Percentiles rank a stretch among this genome's conserved stretches.
Evolutionary conservation across 53 echinoderm and acorn worm species (phyloP).

Genomic region (Mesocentrotus franciscanus): DNA sequence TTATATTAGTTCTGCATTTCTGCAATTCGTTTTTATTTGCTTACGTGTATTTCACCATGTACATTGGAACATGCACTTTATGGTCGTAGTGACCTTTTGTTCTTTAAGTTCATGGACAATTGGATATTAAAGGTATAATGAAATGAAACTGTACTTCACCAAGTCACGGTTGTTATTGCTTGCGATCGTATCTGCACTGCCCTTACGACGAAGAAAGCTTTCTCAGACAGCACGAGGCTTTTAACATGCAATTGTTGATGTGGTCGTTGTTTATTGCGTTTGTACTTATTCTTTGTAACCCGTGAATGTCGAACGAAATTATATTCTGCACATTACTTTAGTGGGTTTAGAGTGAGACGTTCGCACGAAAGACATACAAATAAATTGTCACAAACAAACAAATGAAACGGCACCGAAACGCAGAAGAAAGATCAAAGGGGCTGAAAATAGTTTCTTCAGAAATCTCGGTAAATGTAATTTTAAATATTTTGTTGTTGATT

Average conservation of each 20-base stretch:
- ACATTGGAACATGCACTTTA: constrained; percentile 2
- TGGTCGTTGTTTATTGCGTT: not conserved
- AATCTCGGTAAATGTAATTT: not conserved
- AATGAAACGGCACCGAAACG: not conserved
- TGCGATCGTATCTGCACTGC: not conserved
- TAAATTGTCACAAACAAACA: not conserved
- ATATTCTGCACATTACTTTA: too few species aligned
- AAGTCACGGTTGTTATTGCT: constrained; percentile 35
- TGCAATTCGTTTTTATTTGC: constrained; percentile 18
- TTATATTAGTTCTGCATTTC: constrained; percentile 23
- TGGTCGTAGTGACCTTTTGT: constrained; percentile 14
- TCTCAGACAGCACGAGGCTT: not conserved
- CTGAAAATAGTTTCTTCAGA: too few species aligned
- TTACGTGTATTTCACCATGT: constrained; percentile 23
- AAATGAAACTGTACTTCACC: constrained; percentile 35
- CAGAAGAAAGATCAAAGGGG: too few species aligned
- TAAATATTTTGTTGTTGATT: not conserved
- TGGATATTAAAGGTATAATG: constrained; percentile 46
- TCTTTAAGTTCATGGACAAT: constrained; percentile 22
- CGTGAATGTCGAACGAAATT: too few species aligned
- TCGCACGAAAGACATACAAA: not conserved
- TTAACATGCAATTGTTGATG: not conserved
- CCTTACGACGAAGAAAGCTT: not conserved
- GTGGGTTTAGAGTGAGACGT: too few species aligned
- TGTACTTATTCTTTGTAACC: too few species aligned